Percentiles rank a stretch among this genome's conserved stretches.
phyloP scores from a whole-genome alignment of 2,888 invertebrate genomes.

The Psococerastis gibbosa region DNA sequence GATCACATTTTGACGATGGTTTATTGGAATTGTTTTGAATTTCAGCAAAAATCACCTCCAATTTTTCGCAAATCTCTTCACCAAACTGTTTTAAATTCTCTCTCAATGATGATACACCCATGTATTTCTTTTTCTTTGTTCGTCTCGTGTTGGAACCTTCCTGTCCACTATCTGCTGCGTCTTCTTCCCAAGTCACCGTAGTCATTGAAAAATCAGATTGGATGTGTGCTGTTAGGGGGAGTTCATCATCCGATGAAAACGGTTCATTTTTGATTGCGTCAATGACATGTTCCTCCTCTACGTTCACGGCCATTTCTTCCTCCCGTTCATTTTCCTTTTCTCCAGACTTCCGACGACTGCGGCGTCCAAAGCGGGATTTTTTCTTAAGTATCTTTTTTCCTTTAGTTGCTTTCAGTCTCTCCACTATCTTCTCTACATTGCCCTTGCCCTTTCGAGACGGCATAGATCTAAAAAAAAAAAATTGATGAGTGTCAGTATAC shows the following conservation, averaged over 20 bases:
- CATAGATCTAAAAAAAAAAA: not conserved
- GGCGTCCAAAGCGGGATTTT: too few relatives aligned
- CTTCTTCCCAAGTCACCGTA: too few relatives aligned
- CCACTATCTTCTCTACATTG: not conserved
- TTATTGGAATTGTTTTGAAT: not conserved
- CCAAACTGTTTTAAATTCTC: slow-evolving; percentile 7
- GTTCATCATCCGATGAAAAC: slow-evolving; percentile 7
- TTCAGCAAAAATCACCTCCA: not conserved
- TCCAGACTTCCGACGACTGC: too few relatives aligned
- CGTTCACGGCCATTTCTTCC: too few relatives aligned
- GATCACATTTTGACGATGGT: not conserved
- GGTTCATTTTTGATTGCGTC: not conserved
- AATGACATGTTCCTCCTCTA: too few relatives aligned
- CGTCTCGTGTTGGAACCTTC: not conserved
- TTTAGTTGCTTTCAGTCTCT: not conserved
- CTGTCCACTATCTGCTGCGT: not conserved
- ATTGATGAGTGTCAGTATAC: not conserved
- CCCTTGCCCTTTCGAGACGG: not conserved
- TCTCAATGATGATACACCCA: not conserved
- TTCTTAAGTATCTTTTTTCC: too few relatives aligned
- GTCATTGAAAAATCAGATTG: too few relatives aligned
- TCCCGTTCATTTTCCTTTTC: too few relatives aligned
- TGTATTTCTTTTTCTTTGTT: not conserved
- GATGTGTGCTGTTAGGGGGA: not conserved
- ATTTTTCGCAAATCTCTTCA: slow-evolving; percentile 1